Conservation (phyloP, 1,140 invertebrate species). For the Pteromalus puparum region DNA sequence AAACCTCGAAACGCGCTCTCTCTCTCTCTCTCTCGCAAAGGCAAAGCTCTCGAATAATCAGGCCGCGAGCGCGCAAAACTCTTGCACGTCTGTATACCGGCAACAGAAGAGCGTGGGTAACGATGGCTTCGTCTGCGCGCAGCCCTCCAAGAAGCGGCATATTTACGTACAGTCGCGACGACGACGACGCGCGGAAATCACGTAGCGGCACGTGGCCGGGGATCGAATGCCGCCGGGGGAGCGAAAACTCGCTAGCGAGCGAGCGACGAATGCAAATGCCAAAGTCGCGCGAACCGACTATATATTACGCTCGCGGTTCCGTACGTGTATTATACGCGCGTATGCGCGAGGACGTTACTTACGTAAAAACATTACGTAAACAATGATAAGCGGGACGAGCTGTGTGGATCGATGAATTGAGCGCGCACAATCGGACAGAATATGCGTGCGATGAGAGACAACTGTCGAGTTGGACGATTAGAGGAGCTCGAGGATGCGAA, state of each 20-base stretch:
- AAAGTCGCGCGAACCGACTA: neutral
- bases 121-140: neutral
- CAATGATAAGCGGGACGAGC: constrained; percentile 53
- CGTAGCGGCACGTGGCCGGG: neutral
- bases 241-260: neutral
- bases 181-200: neutral
- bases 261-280: neutral
- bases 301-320: neutral
- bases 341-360: constrained; percentile 28
- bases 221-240: neutral
- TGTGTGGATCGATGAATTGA: neutral
- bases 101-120: neutral
- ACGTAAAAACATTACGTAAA: constrained; percentile 59
- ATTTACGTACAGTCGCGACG: neutral
- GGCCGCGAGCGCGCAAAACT: neutral
- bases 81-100: neutral
- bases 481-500: too few species aligned
- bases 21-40: too few species aligned
- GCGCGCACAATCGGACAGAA: too few species aligned
- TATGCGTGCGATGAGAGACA: too few species aligned
- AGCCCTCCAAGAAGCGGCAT: neutral
- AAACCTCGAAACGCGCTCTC: too few species aligned
- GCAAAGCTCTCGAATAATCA: neutral
- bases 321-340: neutral
- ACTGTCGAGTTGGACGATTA: too few species aligned